Evolutionary conservation across 1,140 invertebrate species (phyloP).

Genomic region (Hyposmocoma kahamanoa): DNA sequence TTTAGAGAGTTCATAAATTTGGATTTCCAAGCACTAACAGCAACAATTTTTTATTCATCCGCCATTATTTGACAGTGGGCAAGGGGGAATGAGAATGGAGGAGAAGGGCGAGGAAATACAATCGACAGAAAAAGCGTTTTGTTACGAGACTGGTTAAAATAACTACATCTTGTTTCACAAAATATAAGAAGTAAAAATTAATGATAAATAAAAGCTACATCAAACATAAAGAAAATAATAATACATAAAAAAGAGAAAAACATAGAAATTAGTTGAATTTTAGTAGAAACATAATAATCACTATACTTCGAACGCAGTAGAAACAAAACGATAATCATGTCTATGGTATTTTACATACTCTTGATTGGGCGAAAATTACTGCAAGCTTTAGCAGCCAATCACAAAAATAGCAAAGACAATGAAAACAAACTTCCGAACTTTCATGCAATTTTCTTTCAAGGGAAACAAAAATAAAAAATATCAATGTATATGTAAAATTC

Average conservation of each 20-base stretch:
- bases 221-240: no score
- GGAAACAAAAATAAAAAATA: slow-evolving; percentile 51
- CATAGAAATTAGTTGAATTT: no score
- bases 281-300: no score
- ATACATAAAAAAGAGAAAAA: no score
- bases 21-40: neutral
- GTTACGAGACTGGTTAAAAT: no score
- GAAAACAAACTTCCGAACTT: slow-evolving; percentile 23
- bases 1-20: no score
- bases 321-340: neutral
- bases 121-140: no score
- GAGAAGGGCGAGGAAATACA: no score
- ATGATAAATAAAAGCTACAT: no score
- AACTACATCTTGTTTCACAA: no score
- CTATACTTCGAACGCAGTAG: no score
- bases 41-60: slow-evolving; percentile 8
- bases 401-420: neutral
- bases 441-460: slow-evolving; percentile 27
- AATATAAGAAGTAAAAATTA: no score
- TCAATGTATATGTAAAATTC: slow-evolving; percentile 28
- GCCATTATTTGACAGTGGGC: slow-evolving; percentile 10
- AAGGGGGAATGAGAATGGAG: neutral
- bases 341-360: neutral
- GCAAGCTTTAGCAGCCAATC: neutral
- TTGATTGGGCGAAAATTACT: neutral